phyloP scores from a whole-genome alignment of 1,140 invertebrate genomes.

The Pseudomyrmex flavicornis region DNA sequence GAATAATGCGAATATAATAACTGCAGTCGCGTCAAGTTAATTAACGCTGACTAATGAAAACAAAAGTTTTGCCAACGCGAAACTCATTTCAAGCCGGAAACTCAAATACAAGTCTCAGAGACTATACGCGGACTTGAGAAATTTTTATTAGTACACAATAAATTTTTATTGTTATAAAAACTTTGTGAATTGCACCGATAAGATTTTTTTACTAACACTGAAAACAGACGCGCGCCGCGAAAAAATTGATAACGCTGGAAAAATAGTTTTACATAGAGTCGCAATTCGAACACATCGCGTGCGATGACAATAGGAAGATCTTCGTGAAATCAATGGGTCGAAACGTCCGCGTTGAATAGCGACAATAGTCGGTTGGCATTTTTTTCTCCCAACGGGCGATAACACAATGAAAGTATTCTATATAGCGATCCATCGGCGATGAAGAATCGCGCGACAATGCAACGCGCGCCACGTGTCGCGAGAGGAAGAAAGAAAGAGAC shows the following conservation, averaged over 20 bases:
- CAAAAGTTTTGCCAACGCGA: not conserved
- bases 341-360: not conserved
- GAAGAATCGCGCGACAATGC: conserved; percentile 31
- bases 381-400: not conserved
- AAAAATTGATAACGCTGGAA: not conserved
- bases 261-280: not conserved
- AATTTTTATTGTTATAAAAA: not conserved
- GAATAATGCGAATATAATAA: not conserved
- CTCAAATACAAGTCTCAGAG: not conserved
- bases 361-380: not conserved
- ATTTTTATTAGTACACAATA: not conserved
- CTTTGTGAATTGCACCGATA: not conserved
- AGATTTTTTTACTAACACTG: not conserved
- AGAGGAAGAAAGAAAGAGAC: conserved; percentile 5
- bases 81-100: not conserved
- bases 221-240: not conserved
- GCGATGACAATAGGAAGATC: not conserved
- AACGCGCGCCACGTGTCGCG: conserved; percentile 27
- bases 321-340: not conserved
- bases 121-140: not conserved
- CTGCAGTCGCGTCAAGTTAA: not conserved
- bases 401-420: conserved; percentile 50
- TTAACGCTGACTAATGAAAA: not conserved
- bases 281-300: not conserved
- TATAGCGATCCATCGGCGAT: not conserved